phyloP scores from a whole-genome alignment of 2,888 invertebrate genomes.

The Myathropa florea region DNA sequence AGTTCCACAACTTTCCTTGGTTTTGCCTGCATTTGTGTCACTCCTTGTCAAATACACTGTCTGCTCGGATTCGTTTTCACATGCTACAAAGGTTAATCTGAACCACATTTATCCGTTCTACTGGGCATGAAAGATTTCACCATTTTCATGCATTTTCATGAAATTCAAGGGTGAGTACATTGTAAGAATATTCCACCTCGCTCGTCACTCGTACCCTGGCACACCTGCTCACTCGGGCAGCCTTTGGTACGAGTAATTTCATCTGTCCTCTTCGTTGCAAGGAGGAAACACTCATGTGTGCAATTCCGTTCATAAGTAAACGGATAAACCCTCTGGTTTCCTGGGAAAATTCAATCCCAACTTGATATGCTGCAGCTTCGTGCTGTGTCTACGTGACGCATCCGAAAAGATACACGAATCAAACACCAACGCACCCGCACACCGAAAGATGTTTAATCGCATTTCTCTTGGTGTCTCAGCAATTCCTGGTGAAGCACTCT shows the following conservation, averaged over 20 bases:
- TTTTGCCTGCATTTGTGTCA: background rate
- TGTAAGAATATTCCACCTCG: background rate
- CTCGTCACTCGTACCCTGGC: background rate
- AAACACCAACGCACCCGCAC: background rate
- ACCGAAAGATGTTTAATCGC: background rate
- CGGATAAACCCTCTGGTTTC: background rate
- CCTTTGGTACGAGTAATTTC: background rate
- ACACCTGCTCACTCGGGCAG: too few species aligned
- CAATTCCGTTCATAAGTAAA: background rate
- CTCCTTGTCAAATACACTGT: background rate
- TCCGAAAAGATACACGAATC: background rate
- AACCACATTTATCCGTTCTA: background rate
- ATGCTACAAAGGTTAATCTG: background rate
- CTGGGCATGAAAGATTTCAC: background rate
- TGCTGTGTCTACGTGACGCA: background rate
- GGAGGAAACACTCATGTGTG: background rate
- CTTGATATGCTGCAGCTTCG: background rate
- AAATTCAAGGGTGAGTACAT: background rate
- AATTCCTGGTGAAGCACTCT: background rate
- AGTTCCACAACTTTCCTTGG: background rate
- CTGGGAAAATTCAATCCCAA: background rate
- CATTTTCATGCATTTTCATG: background rate
- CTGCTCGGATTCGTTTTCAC: background rate
- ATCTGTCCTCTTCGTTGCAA: background rate
- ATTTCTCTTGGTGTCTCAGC: background rate